Evolutionary conservation across 2,888 invertebrate species (phyloP).

Genomic region (Nudaria mundana): DNA sequence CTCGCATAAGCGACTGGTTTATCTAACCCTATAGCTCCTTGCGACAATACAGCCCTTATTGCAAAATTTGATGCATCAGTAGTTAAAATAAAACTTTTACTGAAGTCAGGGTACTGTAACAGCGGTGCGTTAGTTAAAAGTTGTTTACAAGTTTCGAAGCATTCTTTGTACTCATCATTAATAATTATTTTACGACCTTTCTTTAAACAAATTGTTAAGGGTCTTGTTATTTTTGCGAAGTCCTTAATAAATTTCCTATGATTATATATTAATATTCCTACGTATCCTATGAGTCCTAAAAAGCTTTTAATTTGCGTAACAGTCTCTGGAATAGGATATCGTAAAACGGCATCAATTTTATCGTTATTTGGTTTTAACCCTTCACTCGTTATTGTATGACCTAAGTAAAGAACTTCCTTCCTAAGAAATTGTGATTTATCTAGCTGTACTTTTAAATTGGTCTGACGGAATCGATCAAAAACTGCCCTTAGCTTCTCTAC

Average conservation of each 20-base stretch:
- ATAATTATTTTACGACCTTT: conserved; percentile 4
- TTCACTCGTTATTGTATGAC: conserved; percentile 16
- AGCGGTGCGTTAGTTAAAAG: conserved; percentile 35
- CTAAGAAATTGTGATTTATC: not conserved
- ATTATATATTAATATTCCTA: too few relatives aligned
- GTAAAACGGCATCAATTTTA: conserved; percentile 16
- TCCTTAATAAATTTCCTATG: not conserved
- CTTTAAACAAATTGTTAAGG: conserved; percentile 13
- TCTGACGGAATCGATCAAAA: not conserved
- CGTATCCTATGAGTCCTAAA: conserved; percentile 7
- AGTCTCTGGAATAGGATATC: conserved; percentile 13
- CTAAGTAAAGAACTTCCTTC: conserved; percentile 5
- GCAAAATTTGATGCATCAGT: too few relatives aligned
- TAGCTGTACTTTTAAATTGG: too few relatives aligned
- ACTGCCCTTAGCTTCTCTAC: not conserved
- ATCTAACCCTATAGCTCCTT: conserved; percentile 22
- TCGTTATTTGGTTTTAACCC: conserved; percentile 20
- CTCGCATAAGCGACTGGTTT: conserved; percentile 24
- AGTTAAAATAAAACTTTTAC: too few relatives aligned
- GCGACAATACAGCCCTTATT: conserved; percentile 28
- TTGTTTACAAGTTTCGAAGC: conserved; percentile 28
- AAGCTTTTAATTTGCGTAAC: conserved; percentile 10
- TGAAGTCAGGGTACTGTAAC: too few relatives aligned
- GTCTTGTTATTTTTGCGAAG: conserved; percentile 16
- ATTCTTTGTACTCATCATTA: not conserved